Evolutionary conservation across 2,888 invertebrate species (phyloP), one percentile per base, ranked within the genome.

Genomic region (Rhorus exstirpatorius): DNA sequence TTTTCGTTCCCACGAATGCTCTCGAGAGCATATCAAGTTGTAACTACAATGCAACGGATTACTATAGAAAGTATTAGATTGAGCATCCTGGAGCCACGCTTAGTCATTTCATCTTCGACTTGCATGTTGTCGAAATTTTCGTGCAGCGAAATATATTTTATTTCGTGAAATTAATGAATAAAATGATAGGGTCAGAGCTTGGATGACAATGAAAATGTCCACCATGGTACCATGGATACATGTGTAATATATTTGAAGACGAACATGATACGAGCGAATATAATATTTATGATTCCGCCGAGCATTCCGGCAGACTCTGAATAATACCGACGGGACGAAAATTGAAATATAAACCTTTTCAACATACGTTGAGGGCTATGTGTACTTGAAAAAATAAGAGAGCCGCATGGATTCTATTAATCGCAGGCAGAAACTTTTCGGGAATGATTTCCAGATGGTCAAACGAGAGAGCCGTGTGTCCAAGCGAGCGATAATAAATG

Each of bases 1-100:
- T 53, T 38, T 75, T 63, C 63, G 46, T 82, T 82, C 78, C 70
- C 82, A 82, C 82, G 74, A 70, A 74, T 68, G 19, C 35, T 76
- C 41, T 46, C 19, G 46, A 41, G 41, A 26, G 1, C n/a, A n/a
- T n/a, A n/a, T n/a, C 3, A 46, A 58, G 38, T 49, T 58, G 49
- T 46, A n/a, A 60, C 58, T 63, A 35, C 55, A 71, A 44, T 65
- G 55, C 55, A 78, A 65, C 55, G 70, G 44, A 63, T 46, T 41
- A 41, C 55, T 41, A 55, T 55, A 51, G 41, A 7, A 17, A 51
- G 31, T 17, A n/a, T n/a, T n/a, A n/a, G n/a, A n/a, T n/a, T n/a
- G n/a, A n/a, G n/a, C n/a, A n/a, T n/a, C n/a, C n/a, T n/a, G n/a
- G n/a, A n/a, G n/a, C n/a, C n/a, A n/a, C n/a, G n/a, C n/a, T n/a